Percentiles rank a stretch among this genome's conserved stretches.
Evolutionary conservation across 2,888 invertebrate genomes (phyloP).

Genomic region (Pollenia labialis): DNA sequence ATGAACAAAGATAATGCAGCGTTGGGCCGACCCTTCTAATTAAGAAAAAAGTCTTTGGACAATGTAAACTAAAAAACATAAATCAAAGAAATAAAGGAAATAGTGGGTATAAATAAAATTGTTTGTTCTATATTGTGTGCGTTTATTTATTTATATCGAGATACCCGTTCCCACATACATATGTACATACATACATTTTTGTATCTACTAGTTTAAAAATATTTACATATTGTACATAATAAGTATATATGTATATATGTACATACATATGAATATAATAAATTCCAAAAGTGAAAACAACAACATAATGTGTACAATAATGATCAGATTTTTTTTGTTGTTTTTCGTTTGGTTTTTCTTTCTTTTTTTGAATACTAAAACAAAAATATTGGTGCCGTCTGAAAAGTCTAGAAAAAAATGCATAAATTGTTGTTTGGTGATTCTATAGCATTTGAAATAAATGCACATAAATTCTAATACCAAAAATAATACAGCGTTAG

Average conservation of each 20-base stretch:
- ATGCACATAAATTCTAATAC: constrained; percentile 55
- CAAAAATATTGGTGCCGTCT: constrained; percentile 75
- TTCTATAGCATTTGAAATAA: constrained; percentile 49
- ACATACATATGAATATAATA: constrained; percentile 4
- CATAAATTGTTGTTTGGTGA: constrained; percentile 57
- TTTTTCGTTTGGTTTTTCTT: constrained; percentile 17
- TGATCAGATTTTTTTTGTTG: constrained; percentile 28
- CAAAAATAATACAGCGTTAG: constrained; percentile 14
- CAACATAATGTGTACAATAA: constrained; percentile 43
- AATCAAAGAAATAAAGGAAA: not conserved
- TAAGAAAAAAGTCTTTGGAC: too few species aligned
- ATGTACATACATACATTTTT: not conserved
- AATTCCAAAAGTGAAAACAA: constrained; percentile 58
- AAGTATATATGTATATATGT: not conserved
- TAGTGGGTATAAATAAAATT: not conserved
- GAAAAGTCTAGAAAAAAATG: constrained; percentile 68
- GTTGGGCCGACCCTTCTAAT: too few species aligned
- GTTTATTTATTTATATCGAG: constrained; percentile 16
- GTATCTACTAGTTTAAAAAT: constrained; percentile 23
- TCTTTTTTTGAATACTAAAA: constrained; percentile 39
- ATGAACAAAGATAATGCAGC: too few species aligned
- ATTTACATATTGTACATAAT: not conserved
- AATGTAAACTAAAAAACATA: too few species aligned
- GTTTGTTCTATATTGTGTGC: constrained; percentile 1
- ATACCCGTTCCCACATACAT: not conserved